Conservation (phyloP, 2,888 invertebrate species). For the Bellardia bayeri region DNA sequence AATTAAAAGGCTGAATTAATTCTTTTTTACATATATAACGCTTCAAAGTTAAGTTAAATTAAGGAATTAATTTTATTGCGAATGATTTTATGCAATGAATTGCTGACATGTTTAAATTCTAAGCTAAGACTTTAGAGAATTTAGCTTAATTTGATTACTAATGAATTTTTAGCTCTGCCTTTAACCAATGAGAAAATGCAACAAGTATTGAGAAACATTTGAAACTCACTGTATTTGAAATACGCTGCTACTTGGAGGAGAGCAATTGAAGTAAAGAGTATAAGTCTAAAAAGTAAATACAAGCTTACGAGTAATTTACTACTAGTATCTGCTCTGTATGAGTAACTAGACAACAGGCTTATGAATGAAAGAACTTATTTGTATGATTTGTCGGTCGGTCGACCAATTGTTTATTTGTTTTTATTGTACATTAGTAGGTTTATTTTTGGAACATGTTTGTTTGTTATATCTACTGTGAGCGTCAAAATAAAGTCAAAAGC, state of each 20-base stretch:
- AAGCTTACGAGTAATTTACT: conserved; percentile 23
- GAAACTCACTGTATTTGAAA: background rate
- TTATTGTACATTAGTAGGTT: conserved; percentile 15
- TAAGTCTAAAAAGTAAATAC: background rate
- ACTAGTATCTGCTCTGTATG: background rate
- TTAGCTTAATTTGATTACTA: too few species aligned
- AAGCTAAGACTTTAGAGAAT: too few species aligned
- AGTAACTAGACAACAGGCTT: background rate
- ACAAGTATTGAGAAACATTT: background rate
- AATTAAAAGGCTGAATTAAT: too few species aligned
- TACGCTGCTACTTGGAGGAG: background rate
- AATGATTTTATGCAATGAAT: too few species aligned
- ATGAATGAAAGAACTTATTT: conserved; percentile 34
- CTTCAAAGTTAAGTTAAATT: too few species aligned
- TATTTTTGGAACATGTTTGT: conserved; percentile 22
- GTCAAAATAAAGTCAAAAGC: too few species aligned
- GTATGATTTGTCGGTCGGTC: conserved; percentile 18
- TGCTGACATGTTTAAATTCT: too few species aligned
- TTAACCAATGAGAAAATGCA: too few species aligned
- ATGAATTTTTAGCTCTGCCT: too few species aligned
- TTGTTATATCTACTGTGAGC: too few species aligned
- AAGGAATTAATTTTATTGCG: too few species aligned
- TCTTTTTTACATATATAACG: too few species aligned
- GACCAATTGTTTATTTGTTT: background rate
- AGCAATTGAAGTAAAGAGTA: conserved; percentile 6